Evolutionary conservation across 2,797 vertebrate genomes (phyloP), one percentile per base, ranked within the genome.

Genomic region (Oryzias sinensis): DNA sequence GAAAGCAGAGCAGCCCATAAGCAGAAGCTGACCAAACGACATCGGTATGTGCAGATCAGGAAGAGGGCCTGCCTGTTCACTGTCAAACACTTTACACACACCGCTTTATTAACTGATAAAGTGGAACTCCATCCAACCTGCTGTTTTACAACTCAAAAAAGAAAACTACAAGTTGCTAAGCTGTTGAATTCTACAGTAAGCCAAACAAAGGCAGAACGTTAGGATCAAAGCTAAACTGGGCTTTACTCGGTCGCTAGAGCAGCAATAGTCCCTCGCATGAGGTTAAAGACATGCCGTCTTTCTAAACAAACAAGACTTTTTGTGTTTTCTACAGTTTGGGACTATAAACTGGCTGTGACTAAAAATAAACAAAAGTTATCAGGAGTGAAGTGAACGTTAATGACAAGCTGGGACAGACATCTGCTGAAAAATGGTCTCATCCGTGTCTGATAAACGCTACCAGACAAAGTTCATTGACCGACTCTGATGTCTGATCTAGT

Each of bases 341-440:
- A 79, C 37, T 54, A 69, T 65, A 81, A 85, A 86, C 66, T 66
- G 68, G 46, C 44, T 79, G 62, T 68, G 59, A 73, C 70, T 85
- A 81, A 84, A 79, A 58, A 84, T 67, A 85, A 82, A 56, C 78
- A 41, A 24, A 43, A 46, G 49, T 56, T 49, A 49, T 48, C 22
- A 57, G 65, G 40, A 22, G 18, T 18, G 18, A 18, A 44, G 37
- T 59, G 48, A 53, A 65, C 55, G 57, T 48, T 77, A 80, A 83
- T 76, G 45, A 56, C 48, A 81, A 79, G 70, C 67, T 71, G 61
- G 59, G 52, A 51, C 49, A 25, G 64, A 68, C 43, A 43, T 27
- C 22, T 27, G 6, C 49, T 55, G 51, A 65, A 53, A 68, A 33
- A 33, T 3, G 9, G 9, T 33, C 29, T 33, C 29, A 9, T 33